Percentiles rank a stretch among this genome's conserved stretches.
phyloP scores from a whole-genome alignment of 2,797 vertebrate species.

The Typhlichthys eigenmanni region DNA sequence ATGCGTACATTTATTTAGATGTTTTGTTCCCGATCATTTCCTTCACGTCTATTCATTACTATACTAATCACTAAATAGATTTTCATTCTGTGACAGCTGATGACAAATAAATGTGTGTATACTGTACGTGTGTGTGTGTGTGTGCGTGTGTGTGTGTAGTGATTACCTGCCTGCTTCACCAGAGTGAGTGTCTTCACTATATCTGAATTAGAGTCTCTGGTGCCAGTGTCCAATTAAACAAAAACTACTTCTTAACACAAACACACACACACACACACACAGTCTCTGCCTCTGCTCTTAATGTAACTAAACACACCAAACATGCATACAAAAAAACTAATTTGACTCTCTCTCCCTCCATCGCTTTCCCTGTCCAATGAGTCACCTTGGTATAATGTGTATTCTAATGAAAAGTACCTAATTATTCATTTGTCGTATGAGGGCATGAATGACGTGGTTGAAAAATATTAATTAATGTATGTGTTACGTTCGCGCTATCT shows the following conservation, averaged over 20 bases:
- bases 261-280: conserved; percentile 1
- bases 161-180: conserved; percentile 40
- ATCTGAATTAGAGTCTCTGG: conserved; percentile 35
- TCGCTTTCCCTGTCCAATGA: too few relatives aligned
- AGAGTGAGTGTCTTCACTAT: conserved; percentile 32
- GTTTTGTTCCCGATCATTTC: conserved; percentile 12
- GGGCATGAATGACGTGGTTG: neutral
- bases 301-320: too few relatives aligned
- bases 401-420: neutral
- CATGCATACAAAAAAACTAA: neutral
- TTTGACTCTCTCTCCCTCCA: neutral
- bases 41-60: conserved; percentile 12
- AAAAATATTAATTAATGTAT: neutral
- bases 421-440: conserved; percentile 9
- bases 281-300: too few relatives aligned
- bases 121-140: conserved; percentile 18
- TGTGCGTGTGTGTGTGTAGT: conserved; percentile 3
- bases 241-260: conserved; percentile 28
- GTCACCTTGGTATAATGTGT: neutral
- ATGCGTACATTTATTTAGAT: neutral
- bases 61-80: conserved; percentile 20
- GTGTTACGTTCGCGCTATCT: conserved; percentile 11
- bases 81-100: conserved; percentile 24
- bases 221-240: conserved; percentile 2
- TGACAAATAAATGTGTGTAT: conserved; percentile 32